phyloP scores from a whole-genome alignment of 2,113 vertebrate genomes.

The Megaceryle torquata region DNA sequence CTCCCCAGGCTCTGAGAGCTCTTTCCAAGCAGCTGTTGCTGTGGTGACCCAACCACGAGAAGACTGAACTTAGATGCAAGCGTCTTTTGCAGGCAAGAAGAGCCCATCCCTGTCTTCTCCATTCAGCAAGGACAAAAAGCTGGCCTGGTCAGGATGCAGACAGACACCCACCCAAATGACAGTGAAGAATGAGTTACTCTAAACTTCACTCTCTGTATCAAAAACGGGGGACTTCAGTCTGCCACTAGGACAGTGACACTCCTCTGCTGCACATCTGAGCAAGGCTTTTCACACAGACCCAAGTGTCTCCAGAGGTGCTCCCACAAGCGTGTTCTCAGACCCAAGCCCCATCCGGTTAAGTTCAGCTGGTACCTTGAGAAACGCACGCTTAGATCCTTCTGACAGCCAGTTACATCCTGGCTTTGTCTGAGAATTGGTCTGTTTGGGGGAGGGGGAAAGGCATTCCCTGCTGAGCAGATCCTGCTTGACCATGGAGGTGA shows the following conservation, averaged over 20 bases:
- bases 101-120: background rate
- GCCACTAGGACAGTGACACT: background rate
- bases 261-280: background rate
- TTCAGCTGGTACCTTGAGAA: background rate
- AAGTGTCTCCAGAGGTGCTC: background rate
- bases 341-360: background rate
- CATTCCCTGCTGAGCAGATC: constrained; percentile 14
- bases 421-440: background rate
- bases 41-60: background rate
- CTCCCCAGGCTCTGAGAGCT: background rate
- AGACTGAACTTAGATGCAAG: background rate
- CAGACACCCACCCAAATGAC: background rate
- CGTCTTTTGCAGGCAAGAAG: background rate
- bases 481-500: background rate
- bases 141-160: background rate
- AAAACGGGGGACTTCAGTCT: background rate
- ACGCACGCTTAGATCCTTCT: background rate
- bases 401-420: background rate
- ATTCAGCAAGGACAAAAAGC: background rate
- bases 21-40: background rate
- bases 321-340: background rate
- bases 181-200: background rate
- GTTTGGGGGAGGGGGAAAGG: background rate
- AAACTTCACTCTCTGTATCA: background rate
- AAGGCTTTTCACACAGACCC: background rate